phyloP scores from a whole-genome alignment of 1,140 invertebrate genomes.

The Drosophila albomicans region DNA sequence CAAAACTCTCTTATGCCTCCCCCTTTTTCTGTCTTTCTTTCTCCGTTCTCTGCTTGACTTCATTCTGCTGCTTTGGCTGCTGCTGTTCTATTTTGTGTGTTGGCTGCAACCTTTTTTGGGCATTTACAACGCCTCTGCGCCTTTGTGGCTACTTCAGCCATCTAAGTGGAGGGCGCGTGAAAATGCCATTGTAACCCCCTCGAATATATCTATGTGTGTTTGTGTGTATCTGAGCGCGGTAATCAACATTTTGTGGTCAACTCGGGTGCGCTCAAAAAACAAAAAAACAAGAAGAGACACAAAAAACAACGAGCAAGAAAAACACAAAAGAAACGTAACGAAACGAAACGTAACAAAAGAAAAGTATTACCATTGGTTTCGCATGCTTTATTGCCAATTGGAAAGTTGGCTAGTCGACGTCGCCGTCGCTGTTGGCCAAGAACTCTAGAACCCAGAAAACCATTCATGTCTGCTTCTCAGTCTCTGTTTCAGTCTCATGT shows the following conservation, averaged over 20 bases:
- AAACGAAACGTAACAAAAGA: conserved; percentile 30
- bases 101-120: conserved; percentile 75
- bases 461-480: conserved; percentile 47
- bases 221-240: conserved; percentile 62
- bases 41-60: conserved; percentile 15
- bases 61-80: conserved; percentile 18
- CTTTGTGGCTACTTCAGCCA: conserved; percentile 60
- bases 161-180: conserved; percentile 69
- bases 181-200: conserved; percentile 67
- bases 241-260: conserved; percentile 82
- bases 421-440: conserved; percentile 25
- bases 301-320: conserved; percentile 29
- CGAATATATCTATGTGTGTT: conserved; percentile 6
- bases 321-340: conserved; percentile 26
- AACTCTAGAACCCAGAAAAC: conserved; percentile 48
- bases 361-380: conserved; percentile 72
- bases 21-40: not conserved
- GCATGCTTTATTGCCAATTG: conserved; percentile 83
- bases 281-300: conserved; percentile 38
- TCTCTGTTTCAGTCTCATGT: not conserved
- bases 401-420: too few species aligned
- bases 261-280: conserved; percentile 40
- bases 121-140: conserved; percentile 78
- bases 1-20: conserved; percentile 56
- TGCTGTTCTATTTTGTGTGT: conserved; percentile 35